phyloP scores from a whole-genome alignment of 2,888 invertebrate genomes.

The Adela reaumurella region DNA sequence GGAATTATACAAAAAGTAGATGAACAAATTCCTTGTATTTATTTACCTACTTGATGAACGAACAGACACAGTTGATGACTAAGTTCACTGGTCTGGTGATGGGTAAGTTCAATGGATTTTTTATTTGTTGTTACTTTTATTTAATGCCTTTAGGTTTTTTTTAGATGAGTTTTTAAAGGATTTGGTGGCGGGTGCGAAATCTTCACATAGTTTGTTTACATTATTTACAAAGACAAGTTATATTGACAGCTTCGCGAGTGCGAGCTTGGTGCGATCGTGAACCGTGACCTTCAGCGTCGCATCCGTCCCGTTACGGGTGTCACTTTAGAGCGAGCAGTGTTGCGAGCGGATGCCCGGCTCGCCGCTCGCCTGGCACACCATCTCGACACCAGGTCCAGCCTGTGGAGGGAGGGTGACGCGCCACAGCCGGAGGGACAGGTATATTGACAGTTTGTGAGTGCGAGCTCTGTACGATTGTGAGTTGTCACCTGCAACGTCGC shows the following conservation, averaged over 20 bases:
- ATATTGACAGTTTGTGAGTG: slow-evolving; percentile 71
- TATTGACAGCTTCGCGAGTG: slow-evolving; percentile 78
- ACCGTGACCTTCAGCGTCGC: slow-evolving; percentile 91
- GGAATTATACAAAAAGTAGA: no score
- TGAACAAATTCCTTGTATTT: no score
- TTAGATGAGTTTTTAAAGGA: no score
- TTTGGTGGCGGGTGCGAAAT: no score
- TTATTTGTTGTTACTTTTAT: no score
- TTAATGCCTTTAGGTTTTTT: no score
- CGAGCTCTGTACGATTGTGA: slow-evolving; percentile 93
- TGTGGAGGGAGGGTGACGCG: slow-evolving; percentile 63
- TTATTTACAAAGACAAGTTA: no score
- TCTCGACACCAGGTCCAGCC: slow-evolving; percentile 77
- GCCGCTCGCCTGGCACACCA: slow-evolving; percentile 89
- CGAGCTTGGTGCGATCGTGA: slow-evolving; percentile 93
- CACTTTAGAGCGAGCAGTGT: slow-evolving; percentile 82
- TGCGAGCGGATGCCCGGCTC: slow-evolving; percentile 87
- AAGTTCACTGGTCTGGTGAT: no score
- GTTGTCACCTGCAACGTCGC: slow-evolving; percentile 91
- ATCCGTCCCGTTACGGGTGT: slow-evolving; percentile 90
- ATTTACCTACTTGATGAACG: no score
- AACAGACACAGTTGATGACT: no score
- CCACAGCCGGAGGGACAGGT: slow-evolving; percentile 21
- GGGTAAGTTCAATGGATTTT: no score
- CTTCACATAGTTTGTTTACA: no score